These are phyloP conservation scores for Mormoops blainvillei DNA, from an alignment of 2,113 vertebrate species.

Conservation along the genomic window DNA sequence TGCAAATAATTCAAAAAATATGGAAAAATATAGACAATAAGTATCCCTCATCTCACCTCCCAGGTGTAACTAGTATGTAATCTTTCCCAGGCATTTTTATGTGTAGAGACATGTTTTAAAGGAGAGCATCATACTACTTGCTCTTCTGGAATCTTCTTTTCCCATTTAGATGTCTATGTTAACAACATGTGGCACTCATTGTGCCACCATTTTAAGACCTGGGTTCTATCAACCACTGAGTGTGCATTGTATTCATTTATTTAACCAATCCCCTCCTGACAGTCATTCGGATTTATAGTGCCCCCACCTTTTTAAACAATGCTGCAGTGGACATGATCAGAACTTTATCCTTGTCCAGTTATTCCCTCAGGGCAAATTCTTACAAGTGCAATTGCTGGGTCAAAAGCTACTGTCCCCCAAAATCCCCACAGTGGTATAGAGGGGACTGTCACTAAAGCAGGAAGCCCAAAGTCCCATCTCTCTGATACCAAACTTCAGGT, in stretches of 20 bases:
- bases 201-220: neutral
- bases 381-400: neutral
- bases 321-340: neutral
- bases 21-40: neutral
- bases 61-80: neutral
- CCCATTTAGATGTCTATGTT: neutral
- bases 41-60: neutral
- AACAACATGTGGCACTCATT: neutral
- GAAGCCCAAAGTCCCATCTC: neutral
- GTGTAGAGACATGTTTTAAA: neutral
- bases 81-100: neutral
- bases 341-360: neutral
- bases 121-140: neutral
- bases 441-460: neutral
- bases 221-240: neutral
- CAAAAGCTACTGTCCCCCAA: neutral
- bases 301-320: neutral
- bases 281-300: neutral
- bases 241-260: too few relatives aligned
- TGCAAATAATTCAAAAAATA: neutral
- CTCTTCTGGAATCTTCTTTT: neutral
- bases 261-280: neutral
- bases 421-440: neutral
- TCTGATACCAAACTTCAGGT: neutral
- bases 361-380: neutral